Evolutionary conservation across 1,140 invertebrate species (phyloP), one percentile per base, ranked within the genome.

Genomic region (Zophobas atratus): DNA sequence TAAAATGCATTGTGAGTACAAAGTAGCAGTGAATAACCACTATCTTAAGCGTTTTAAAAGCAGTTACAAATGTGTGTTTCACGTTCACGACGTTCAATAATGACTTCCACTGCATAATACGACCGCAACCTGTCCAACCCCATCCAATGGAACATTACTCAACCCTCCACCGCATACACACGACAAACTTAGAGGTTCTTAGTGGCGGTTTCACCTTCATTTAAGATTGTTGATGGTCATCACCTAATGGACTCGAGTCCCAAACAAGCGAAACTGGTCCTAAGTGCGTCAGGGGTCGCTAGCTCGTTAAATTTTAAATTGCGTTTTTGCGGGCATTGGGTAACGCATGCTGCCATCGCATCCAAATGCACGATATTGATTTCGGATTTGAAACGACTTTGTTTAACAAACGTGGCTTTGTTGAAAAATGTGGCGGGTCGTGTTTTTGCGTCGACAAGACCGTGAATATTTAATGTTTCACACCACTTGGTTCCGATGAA

Each of bases 191-290:
- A 48, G 38, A 67, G 60, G 36, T 43, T 67, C 60, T 67, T 67
- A 67, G 60, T 36, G 56, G 56, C 38, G 34, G 35, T 36, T 36
- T 60, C 56, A 60, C 56, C 56, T 60, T 60, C 56, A 38, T 38
- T 60, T 60, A 60, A 60, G 56, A 60, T 35, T 60, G 56, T 60
- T 60, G 56, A 60, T 36, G 56, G 56, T 60, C 56, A 60, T 60
- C 35, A 35, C 38, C 56, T 60, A 60, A 60, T 60, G 56, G 36
- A 39, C 8, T 8, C 34, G 0, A 20, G 56, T 38, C 33, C 36
- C 56, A 60, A 60, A 60, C 34, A 60, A 6, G 5, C 32, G 38
- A 60, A 35, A 20, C 20, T 20, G 20, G 20, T 20, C 20, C 20
- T 20, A 20, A 20, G 20, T 20, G 20, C 20, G 20, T 20, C 20